These are phyloP conservation scores for Cariama cristata DNA, from an alignment of 2,113 vertebrate genomes.

Conservation along the genomic window DNA sequence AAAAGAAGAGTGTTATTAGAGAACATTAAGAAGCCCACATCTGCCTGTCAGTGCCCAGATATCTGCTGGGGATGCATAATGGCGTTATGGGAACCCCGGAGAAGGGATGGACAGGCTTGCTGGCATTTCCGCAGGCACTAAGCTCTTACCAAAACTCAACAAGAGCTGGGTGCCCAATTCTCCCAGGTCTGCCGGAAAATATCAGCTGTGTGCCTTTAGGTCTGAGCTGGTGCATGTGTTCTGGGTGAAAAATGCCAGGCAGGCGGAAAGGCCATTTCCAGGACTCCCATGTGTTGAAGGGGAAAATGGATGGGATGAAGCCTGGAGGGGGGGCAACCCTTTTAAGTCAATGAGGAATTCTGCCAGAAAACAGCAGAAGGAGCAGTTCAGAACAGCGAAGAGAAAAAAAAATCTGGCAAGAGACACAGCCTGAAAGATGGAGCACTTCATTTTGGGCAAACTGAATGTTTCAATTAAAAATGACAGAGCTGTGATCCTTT, in stretches of 20 bases:
- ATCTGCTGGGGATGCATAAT: neutral
- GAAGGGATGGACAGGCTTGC: neutral
- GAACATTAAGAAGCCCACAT: neutral
- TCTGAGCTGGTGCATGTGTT: neutral
- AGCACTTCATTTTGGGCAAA: conserved; percentile 68
- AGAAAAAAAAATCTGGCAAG: conserved; percentile 50
- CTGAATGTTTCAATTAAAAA: conserved; percentile 74
- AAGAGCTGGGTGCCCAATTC: neutral
- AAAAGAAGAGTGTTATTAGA: neutral
- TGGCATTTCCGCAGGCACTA: rapidly evolving
- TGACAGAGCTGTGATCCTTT: conserved; percentile 66
- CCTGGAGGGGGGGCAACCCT: neutral
- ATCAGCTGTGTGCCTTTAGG: neutral
- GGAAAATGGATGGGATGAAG: conserved; percentile 33
- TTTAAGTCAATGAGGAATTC: conserved; percentile 43
- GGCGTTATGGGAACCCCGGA: neutral
- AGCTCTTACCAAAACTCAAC: neutral
- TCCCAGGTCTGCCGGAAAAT: neutral
- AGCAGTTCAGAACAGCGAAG: conserved; percentile 57
- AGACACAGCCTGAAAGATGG: conserved; percentile 58
- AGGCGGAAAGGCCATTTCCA: conserved; percentile 40
- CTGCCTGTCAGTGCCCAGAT: neutral
- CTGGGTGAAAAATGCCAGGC: conserved; percentile 16
- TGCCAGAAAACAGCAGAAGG: conserved; percentile 66
- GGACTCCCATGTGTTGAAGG: neutral